Percentiles rank a stretch among this genome's conserved stretches.
These are phyloP conservation scores for Channa striata DNA, from an alignment of 2,797 vertebrate genomes.

Conservation along the genomic window DNA sequence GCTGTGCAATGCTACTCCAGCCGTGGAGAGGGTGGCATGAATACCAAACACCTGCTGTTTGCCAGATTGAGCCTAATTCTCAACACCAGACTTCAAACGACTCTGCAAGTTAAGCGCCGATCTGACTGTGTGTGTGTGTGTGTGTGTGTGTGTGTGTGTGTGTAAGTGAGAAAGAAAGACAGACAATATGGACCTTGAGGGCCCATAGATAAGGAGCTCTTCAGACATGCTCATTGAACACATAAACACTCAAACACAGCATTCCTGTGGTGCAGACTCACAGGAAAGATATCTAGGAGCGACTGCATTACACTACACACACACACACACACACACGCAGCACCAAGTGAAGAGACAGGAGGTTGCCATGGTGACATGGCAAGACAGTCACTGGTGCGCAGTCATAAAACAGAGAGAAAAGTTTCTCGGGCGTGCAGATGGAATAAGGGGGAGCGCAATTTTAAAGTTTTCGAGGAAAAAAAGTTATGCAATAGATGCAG, in stretches of 20 bases:
- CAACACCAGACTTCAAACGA: slow-evolving; percentile 61
- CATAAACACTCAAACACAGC: slow-evolving; percentile 47
- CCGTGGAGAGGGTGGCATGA: slow-evolving; percentile 50
- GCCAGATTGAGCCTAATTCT: slow-evolving; percentile 55
- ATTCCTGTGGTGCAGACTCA: slow-evolving; percentile 33
- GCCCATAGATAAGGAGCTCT: slow-evolving; percentile 53
- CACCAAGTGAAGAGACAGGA: slow-evolving; percentile 37
- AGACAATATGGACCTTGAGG: slow-evolving; percentile 51
- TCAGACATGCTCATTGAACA: slow-evolving; percentile 49
- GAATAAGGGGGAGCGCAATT: slow-evolving; percentile 24
- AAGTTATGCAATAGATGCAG: slow-evolving; percentile 22
- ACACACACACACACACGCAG: slow-evolving; percentile 3
- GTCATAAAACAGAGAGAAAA: slow-evolving; percentile 78
- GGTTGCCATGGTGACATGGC: slow-evolving; percentile 73
- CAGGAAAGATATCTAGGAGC: slow-evolving; percentile 60
- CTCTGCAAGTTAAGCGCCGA: slow-evolving; percentile 40
- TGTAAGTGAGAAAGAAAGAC: slow-evolving; percentile 19
- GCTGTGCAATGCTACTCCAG: slow-evolving; percentile 38
- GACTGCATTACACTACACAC: slow-evolving; percentile 41
- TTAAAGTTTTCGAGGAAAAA: background rate
- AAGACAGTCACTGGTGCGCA: slow-evolving; percentile 61
- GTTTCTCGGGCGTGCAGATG: slow-evolving; percentile 58
- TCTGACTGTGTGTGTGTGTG: slow-evolving; percentile 24
- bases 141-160: slow-evolving; percentile 34
- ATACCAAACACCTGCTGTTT: slow-evolving; percentile 72